Evolutionary conservation across 2,888 invertebrate genomes (phyloP), one percentile per base, ranked within the genome.

Genomic region (Carpatolechia fugitivella): DNA sequence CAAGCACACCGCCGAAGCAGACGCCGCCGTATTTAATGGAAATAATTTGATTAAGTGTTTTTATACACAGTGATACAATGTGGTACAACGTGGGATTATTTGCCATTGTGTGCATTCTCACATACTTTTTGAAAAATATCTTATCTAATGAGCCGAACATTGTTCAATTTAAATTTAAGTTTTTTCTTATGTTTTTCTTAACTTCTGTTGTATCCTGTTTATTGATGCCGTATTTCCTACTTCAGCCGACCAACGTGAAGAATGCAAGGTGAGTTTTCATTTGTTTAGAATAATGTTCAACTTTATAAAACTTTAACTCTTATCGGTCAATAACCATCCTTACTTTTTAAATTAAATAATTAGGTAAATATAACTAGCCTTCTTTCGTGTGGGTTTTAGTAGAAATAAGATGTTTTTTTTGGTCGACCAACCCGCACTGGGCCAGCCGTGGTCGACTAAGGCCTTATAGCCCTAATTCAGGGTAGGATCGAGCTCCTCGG

Each of bases 181-280:
- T 78, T 52, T 66, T 64, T 3, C 54, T 77, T 35, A 82, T 72
- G 54, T 82, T 83, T 56, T 65, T 78, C 4, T 52, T 60, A 14
- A 66, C 72, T 3, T 72, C 72, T 0, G 1, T 70, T 0, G 8
- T 77, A 1, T 56, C 79, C 0, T 67, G 62, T 48, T 56, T 82
- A 1, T 59, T 82, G 30, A 81, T 77, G 76, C 86, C 86, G 0
- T 62, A 69, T n/a, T 85, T 82, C 59, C 64, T 85, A 46, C 56
- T 85, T 0, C 72, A 68, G 2, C 84, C 85, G 1, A 80, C 63
- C 61, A 74, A 78, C 65, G 81, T 87, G 7, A 76, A 68, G 52
- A 91, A 91, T 68, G 68, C 80, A 14, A 75, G 74, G 91, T 91
- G 70, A 85, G 88, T 87, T 54, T 50, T 29, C 8, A 2, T 18